Conservation (phyloP, 2,113 vertebrate genomes). For the Pampusana beccarii region DNA sequence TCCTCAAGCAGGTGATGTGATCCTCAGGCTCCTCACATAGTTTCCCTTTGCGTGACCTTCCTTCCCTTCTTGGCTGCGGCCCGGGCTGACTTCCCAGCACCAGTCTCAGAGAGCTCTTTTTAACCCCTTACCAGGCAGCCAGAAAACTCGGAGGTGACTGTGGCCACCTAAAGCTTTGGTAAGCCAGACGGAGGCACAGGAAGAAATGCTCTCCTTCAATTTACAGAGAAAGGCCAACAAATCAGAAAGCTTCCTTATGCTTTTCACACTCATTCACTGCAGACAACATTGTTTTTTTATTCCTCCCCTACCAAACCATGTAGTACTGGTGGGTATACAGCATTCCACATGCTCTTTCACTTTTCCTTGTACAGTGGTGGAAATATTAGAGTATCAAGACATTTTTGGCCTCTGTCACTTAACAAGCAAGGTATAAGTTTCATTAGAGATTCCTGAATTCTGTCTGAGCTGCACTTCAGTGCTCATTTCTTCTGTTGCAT, state of each 20-base stretch:
- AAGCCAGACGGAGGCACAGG: neutral
- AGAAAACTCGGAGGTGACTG: neutral
- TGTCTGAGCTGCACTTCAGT: neutral
- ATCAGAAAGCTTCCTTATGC: neutral
- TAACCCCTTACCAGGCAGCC: neutral
- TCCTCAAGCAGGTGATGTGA: neutral
- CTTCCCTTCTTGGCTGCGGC: neutral
- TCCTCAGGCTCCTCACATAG: neutral
- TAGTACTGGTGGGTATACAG: neutral
- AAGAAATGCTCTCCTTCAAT: neutral
- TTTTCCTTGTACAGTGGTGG: neutral
- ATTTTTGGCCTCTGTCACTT: neutral
- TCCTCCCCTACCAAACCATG: neutral
- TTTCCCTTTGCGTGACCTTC: neutral
- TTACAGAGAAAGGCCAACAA: neutral
- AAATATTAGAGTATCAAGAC: neutral
- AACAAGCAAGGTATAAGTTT: neutral
- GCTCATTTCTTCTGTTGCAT: neutral
- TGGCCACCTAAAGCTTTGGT: neutral
- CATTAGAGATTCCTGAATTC: neutral
- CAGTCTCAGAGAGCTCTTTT: neutral
- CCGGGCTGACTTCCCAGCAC: neutral
- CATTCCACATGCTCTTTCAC: neutral
- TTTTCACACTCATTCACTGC: neutral
- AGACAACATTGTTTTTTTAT: neutral